These are phyloP conservation scores for Perizoma flavofasciatum DNA, from an alignment of 2,888 invertebrate species.

Conservation along the genomic window DNA sequence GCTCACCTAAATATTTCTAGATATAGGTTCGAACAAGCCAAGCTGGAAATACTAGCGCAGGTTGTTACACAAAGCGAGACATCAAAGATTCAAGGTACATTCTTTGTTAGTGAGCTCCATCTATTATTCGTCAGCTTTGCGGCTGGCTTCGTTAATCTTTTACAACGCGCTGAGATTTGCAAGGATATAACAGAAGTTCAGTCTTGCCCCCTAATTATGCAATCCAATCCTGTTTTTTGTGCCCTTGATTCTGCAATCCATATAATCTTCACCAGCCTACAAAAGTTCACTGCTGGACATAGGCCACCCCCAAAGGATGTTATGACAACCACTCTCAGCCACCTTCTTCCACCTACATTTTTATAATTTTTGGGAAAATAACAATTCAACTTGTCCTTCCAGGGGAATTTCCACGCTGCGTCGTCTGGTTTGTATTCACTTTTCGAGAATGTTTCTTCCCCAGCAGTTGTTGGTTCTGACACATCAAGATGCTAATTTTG, in stretches of 20 bases:
- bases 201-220: neutral
- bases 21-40: neutral
- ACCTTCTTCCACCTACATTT: no score
- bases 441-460: no score
- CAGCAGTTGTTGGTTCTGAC: no score
- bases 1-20: neutral
- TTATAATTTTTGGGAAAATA: no score
- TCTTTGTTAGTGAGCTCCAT: conserved; percentile 36
- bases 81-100: conserved; percentile 35
- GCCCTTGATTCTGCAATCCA: neutral
- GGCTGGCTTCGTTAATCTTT: conserved; percentile 22
- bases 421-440: no score
- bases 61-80: conserved; percentile 31
- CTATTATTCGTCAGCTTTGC: conserved; percentile 30
- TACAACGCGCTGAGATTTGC: conserved; percentile 24
- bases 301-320: no score
- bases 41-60: conserved; percentile 14
- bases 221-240: neutral
- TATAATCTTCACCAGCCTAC: no score
- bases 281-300: no score
- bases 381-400: no score
- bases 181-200: neutral
- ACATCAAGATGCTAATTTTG: no score
- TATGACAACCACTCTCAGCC: no score
- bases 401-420: no score